phyloP scores from a whole-genome alignment of 2,113 vertebrate genomes.

The Ibidorhyncha struthersii region DNA sequence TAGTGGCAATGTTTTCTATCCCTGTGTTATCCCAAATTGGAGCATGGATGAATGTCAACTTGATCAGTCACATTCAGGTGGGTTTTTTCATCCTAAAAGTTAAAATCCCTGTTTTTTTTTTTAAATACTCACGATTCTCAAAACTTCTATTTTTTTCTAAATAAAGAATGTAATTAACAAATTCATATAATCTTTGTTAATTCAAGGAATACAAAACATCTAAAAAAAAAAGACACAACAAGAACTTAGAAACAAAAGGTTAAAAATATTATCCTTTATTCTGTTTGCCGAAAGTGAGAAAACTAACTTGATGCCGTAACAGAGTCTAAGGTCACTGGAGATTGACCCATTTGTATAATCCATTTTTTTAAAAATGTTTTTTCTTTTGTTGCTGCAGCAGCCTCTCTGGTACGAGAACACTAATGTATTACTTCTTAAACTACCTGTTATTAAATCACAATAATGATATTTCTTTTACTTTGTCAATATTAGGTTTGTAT shows the following conservation, averaged over 20 bases:
- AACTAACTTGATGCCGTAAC: neutral
- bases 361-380: neutral
- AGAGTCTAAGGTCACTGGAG: neutral
- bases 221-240: neutral
- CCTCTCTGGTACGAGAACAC: neutral
- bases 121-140: neutral
- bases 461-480: neutral
- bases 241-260: neutral
- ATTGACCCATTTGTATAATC: neutral
- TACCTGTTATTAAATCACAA: neutral
- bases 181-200: neutral
- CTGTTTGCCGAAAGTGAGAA: neutral
- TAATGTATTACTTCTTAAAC: neutral
- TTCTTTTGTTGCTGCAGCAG: neutral
- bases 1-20: neutral
- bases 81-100: neutral
- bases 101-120: neutral
- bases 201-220: neutral
- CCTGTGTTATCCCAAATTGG: neutral
- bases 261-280: neutral
- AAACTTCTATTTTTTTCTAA: neutral
- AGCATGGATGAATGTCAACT: neutral
- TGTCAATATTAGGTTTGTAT: neutral
- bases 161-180: neutral
- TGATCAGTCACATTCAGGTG: neutral